These are phyloP conservation scores for Probosciger aterrimus DNA, from an alignment of 2,113 vertebrate species.

Conservation along the genomic window DNA sequence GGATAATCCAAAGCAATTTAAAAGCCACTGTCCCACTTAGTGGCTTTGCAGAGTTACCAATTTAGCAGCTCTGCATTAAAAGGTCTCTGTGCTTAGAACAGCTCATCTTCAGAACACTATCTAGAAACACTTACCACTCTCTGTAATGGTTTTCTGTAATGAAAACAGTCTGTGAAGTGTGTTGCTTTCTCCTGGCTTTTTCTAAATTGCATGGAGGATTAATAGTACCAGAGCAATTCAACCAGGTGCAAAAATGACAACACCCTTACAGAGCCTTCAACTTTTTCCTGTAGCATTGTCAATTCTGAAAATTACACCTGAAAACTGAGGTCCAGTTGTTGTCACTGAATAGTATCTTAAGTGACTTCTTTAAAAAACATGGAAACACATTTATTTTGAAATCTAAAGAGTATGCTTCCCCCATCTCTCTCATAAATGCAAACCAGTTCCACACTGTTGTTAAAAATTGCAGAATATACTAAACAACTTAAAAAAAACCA, in stretches of 20 bases:
- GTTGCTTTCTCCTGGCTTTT: neutral
- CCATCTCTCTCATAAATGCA: neutral
- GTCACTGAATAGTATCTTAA: neutral
- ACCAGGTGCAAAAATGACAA: neutral
- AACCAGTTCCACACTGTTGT: neutral
- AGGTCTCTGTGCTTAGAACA: neutral
- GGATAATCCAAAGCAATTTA: neutral
- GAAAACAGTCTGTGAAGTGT: neutral
- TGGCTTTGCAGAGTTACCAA: neutral
- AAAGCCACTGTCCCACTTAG: neutral
- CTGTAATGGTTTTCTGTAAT: neutral
- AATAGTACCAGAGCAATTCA: neutral
- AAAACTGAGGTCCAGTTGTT: neutral
- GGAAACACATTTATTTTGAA: neutral
- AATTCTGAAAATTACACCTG: neutral
- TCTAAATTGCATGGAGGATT: neutral
- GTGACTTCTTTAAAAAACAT: neutral
- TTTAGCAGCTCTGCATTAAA: neutral
- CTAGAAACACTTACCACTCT: neutral
- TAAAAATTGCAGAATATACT: neutral
- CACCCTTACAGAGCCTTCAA: neutral
- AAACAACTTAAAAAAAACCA: neutral
- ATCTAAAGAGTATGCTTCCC: neutral
- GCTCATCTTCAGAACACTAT: neutral
- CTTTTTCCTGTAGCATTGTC: fast-evolving